Evolutionary conservation across 2,797 vertebrate genomes (phyloP).

Genomic region (Poecilia picta): DNA sequence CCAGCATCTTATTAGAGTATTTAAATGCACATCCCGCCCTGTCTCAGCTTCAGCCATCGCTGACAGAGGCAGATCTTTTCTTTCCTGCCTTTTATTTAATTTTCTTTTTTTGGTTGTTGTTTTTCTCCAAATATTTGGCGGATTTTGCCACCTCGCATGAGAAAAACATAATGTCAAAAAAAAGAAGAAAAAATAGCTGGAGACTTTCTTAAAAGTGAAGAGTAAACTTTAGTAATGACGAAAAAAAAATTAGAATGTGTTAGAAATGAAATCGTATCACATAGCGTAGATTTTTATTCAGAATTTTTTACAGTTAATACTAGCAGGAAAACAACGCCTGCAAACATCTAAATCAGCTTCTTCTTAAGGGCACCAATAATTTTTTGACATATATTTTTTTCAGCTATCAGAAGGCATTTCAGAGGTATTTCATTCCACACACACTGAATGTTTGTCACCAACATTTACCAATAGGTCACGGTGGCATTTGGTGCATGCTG

Average conservation of each 20-base stretch:
- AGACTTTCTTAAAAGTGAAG: conserved; percentile 17
- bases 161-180: conserved; percentile 48
- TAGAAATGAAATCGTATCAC: conserved; percentile 6
- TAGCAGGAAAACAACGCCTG: not conserved
- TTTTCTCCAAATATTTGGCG: conserved; percentile 59
- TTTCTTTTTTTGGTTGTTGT: conserved; percentile 38
- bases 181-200: conserved; percentile 25
- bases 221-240: conserved; percentile 19
- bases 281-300: not conserved
- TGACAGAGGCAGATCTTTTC: conserved; percentile 67
- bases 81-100: not conserved
- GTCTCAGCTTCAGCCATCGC: conserved; percentile 72
- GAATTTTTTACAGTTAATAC: not conserved
- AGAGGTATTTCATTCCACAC: conserved; percentile 85
- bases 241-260: conserved; percentile 37
- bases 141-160: conserved; percentile 46
- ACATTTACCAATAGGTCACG: conserved; percentile 75
- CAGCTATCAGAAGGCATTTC: conserved; percentile 87
- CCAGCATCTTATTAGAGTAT: conserved; percentile 74
- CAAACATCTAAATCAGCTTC: conserved; percentile 1
- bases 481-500: conserved; percentile 84
- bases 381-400: conserved; percentile 84
- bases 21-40: conserved; percentile 61
- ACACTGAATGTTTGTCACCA: conserved; percentile 83
- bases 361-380: conserved; percentile 74